phyloP scores from a whole-genome alignment of 2,888 invertebrate species.

The Athalia circularis region DNA sequence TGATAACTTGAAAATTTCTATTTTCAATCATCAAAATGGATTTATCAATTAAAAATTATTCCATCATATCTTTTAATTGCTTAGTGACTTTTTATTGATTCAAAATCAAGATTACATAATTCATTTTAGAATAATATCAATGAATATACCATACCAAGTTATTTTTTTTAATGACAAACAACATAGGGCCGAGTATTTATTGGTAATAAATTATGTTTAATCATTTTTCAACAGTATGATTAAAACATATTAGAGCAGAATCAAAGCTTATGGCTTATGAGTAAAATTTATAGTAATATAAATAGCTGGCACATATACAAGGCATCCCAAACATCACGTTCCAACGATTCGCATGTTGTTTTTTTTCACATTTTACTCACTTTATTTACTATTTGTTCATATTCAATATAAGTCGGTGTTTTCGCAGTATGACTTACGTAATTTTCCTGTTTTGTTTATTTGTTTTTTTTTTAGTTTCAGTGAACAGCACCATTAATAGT shows the following conservation, averaged over 20 bases:
- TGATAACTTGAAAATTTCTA: neutral
- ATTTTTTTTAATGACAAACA: conserved; percentile 51
- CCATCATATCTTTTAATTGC: conserved; percentile 33
- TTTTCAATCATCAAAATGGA: neutral
- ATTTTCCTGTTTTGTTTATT: conserved; percentile 45
- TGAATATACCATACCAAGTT: conserved; percentile 48
- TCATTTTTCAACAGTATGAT: conserved; percentile 15
- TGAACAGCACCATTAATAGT: conserved; percentile 58
- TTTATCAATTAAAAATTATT: neutral
- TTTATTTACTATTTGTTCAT: conserved; percentile 46
- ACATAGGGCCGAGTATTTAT: conserved; percentile 54
- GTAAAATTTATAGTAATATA: conserved; percentile 62
- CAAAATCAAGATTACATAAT: conserved; percentile 51
- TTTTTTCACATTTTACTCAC: conserved; percentile 40
- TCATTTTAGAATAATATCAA: conserved; percentile 45
- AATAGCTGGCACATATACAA: conserved; percentile 71
- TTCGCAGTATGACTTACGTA: conserved; percentile 21
- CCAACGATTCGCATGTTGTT: conserved; percentile 50
- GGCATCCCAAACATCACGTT: conserved; percentile 68
- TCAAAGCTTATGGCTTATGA: conserved; percentile 31
- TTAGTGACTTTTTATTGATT: conserved; percentile 65
- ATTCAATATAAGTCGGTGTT: conserved; percentile 32
- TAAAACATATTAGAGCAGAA: conserved; percentile 29
- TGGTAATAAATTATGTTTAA: conserved; percentile 21
- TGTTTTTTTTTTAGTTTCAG: conserved; percentile 49